phyloP scores from a whole-genome alignment of 2,113 vertebrate species.

The Crotalus viridis region DNA sequence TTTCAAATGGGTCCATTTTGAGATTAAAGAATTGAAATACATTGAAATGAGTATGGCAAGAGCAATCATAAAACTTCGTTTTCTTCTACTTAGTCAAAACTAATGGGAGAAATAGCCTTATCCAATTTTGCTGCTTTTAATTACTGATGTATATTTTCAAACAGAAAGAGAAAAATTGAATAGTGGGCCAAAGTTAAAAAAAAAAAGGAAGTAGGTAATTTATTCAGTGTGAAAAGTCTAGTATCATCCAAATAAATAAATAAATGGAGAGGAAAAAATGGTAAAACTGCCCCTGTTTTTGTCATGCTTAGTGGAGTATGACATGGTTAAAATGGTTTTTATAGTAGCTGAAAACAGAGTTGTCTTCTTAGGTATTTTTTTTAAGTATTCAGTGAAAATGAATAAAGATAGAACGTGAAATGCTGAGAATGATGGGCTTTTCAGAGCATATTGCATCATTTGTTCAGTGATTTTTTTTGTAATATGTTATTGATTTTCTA shows the following conservation, averaged over 20 bases:
- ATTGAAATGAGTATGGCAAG: conserved; percentile 56
- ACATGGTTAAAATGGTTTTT: neutral
- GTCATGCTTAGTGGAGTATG: neutral
- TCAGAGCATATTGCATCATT: neutral
- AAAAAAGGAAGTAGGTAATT: neutral
- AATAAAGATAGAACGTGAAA: neutral
- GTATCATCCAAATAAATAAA: neutral
- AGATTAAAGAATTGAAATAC: conserved; percentile 56
- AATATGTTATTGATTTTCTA: too few relatives aligned
- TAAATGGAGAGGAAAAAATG: neutral
- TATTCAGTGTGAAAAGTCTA: neutral
- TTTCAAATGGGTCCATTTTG: conserved; percentile 54
- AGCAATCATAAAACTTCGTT: conserved; percentile 60
- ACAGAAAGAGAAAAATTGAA: conserved; percentile 24
- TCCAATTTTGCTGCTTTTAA: conserved; percentile 54
- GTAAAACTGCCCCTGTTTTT: neutral
- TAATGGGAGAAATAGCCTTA: conserved; percentile 33
- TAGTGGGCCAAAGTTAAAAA: neutral
- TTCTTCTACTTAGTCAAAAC: conserved; percentile 63
- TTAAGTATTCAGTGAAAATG: neutral
- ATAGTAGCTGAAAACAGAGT: neutral
- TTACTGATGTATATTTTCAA: conserved; percentile 60
- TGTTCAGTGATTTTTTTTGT: too few relatives aligned
- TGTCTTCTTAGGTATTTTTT: neutral
- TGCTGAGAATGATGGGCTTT: neutral